Evolutionary conservation across 1,140 invertebrate species (phyloP).

Genomic region (Psix sp.): DNA sequence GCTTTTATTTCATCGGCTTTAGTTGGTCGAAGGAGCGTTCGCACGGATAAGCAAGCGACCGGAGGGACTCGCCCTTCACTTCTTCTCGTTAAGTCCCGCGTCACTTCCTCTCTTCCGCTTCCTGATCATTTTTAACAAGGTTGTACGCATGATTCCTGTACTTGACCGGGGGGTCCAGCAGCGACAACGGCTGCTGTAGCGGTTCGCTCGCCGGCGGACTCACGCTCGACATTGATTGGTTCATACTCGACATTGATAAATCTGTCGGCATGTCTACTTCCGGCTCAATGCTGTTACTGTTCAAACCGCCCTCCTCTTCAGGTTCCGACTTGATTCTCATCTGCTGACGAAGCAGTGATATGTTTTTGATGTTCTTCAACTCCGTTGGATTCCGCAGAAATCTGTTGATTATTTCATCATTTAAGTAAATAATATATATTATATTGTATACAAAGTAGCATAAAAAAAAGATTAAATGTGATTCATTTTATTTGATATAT

Average conservation of each 20-base stretch:
- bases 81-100: constrained; percentile 68
- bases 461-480: no score
- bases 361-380: constrained; percentile 94
- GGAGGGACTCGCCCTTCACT: constrained; percentile 33
- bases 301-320: constrained; percentile 74
- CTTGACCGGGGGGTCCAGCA: constrained; percentile 74
- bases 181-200: constrained; percentile 65
- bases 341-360: constrained; percentile 90
- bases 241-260: constrained; percentile 80
- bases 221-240: constrained; percentile 78
- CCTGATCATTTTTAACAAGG: constrained; percentile 74
- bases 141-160: constrained; percentile 76
- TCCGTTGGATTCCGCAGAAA: constrained; percentile 93
- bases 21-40: constrained; percentile 13
- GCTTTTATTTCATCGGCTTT: constrained; percentile 27
- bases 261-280: constrained; percentile 82
- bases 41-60: neutral
- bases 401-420: constrained; percentile 73
- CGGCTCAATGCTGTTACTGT: constrained; percentile 71
- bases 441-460: no score
- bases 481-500: no score
- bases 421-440: no score
- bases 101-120: constrained; percentile 76
- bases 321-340: constrained; percentile 84
- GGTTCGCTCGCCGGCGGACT: constrained; percentile 67